phyloP scores from a whole-genome alignment of 2,888 invertebrate species.

The Chaetoderma sp. region DNA sequence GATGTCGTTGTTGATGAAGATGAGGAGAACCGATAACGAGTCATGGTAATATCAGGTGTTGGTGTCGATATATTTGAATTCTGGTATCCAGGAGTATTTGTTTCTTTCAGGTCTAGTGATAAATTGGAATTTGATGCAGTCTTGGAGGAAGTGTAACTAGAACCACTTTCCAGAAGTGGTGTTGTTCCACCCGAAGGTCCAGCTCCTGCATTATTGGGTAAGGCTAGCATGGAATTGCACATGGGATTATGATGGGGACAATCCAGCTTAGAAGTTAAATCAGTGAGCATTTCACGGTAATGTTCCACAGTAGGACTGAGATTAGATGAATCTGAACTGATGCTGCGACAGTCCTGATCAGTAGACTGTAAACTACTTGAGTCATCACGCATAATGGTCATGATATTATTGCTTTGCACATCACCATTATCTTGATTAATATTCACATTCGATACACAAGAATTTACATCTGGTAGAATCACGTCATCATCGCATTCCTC shows the following conservation, averaged over 20 bases:
- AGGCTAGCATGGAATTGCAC: no score
- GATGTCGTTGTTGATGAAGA: slow-evolving; percentile 65
- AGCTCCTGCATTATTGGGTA: background rate
- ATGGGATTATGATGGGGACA: no score
- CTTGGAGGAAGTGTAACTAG: slow-evolving; percentile 3
- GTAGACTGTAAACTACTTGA: slow-evolving; percentile 50
- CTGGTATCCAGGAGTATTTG: slow-evolving; percentile 26
- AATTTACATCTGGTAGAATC: slow-evolving; percentile 29
- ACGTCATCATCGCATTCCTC: slow-evolving; percentile 48
- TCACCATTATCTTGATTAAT: slow-evolving; percentile 44
- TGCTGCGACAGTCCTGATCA: slow-evolving; percentile 48
- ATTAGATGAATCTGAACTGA: slow-evolving; percentile 54
- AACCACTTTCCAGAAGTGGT: background rate
- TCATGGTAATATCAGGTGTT: slow-evolving; percentile 61
- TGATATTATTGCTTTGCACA: no score
- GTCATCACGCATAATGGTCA: slow-evolving; percentile 41
- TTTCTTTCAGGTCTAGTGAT: slow-evolving; percentile 39
- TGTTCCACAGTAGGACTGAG: slow-evolving; percentile 48
- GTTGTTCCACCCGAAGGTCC: background rate
- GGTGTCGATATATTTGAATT: slow-evolving; percentile 15
- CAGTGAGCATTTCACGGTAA: slow-evolving; percentile 42
- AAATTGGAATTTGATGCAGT: slow-evolving; percentile 24
- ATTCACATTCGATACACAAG: slow-evolving; percentile 41
- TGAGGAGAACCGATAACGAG: slow-evolving; percentile 49
- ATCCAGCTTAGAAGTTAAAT: slow-evolving; percentile 34